A percentile compares a stretch with the other conserved stretches of the same genome.
phyloP scores from a whole-genome alignment of 2,888 invertebrate genomes.

The Apamea monoglypha region DNA sequence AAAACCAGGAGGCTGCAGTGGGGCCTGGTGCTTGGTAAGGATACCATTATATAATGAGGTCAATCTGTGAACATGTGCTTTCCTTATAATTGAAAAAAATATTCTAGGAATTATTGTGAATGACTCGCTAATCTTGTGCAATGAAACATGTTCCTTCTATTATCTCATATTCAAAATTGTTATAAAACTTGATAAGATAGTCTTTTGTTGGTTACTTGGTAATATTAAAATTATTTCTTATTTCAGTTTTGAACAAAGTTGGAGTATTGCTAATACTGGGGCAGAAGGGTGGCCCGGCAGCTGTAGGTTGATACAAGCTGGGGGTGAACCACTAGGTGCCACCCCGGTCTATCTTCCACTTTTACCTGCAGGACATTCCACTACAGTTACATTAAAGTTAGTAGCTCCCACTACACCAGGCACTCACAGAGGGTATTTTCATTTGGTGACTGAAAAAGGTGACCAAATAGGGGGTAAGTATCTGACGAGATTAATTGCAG shows the following conservation, averaged over 20 bases:
- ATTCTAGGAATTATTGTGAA: constrained; percentile 2
- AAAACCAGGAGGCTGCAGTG: constrained; percentile 92
- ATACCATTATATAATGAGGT: constrained; percentile 8
- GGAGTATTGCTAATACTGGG: constrained; percentile 97
- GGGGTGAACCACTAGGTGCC: constrained; percentile 90
- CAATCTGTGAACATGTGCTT: not conserved
- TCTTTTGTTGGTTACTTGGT: not conserved
- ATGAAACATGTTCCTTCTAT: not conserved
- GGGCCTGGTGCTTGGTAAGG: constrained; percentile 93
- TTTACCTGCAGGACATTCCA: constrained; percentile 94
- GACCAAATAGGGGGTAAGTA: constrained; percentile 97
- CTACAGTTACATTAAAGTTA: constrained; percentile 94
- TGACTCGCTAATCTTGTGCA: not conserved
- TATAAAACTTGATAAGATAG: not conserved
- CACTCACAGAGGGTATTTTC: constrained; percentile 96
- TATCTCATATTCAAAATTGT: not conserved
- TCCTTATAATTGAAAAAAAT: not conserved
- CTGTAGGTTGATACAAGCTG: constrained; percentile 94
- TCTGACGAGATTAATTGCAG: not conserved
- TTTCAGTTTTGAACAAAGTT: constrained; percentile 95
- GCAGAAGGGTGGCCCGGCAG: constrained; percentile 96
- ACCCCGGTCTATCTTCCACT: constrained; percentile 92
- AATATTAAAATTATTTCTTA: not conserved
- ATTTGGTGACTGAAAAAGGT: constrained; percentile 96
- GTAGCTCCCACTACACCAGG: constrained; percentile 94